A percentile compares a stretch with the other conserved stretches of the same genome.
Evolutionary conservation across 2,113 vertebrate genomes (phyloP).

Genomic region (Puntigrus tetrazona): DNA sequence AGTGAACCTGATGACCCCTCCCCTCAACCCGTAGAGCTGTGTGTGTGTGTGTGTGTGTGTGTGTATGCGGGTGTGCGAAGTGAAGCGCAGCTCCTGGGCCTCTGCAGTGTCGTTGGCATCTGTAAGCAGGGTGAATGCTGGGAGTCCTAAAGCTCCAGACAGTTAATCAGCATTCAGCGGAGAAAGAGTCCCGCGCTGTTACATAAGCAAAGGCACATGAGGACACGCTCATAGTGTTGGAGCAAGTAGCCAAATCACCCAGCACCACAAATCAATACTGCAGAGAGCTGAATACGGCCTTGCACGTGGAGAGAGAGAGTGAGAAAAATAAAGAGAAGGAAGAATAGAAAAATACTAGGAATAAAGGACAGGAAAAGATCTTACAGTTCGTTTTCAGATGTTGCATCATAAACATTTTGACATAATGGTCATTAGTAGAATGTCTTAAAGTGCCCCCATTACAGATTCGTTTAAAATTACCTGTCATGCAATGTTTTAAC

Average conservation of each 20-base stretch:
- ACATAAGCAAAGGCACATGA: constrained; percentile 79
- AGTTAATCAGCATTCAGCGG: constrained; percentile 78
- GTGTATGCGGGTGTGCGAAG: constrained; percentile 13
- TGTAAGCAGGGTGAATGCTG: constrained; percentile 48
- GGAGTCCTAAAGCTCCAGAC: constrained; percentile 64
- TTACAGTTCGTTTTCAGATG: background rate
- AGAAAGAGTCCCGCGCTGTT: constrained; percentile 65
- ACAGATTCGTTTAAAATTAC: no score
- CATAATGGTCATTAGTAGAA: background rate
- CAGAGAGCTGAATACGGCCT: constrained; percentile 61
- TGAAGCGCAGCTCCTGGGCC: constrained; percentile 52
- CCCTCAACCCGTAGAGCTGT: background rate
- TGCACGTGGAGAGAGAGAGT: constrained; percentile 44
- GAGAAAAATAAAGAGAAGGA: background rate
- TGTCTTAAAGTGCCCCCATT: background rate
- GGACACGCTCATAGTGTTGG: constrained; percentile 70
- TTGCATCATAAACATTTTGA: background rate
- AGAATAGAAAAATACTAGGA: background rate
- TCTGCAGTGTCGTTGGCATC: constrained; percentile 59
- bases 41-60: constrained; percentile 15
- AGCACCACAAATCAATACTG: constrained; percentile 78
- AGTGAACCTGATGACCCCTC: constrained; percentile 48
- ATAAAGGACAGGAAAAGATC: background rate
- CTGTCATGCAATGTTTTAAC: no score
- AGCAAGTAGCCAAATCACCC: constrained; percentile 52